A percentile compares a stretch with the other conserved stretches of the same genome.
Evolutionary conservation across 2,113 vertebrate genomes (phyloP).

Genomic region (Axis porcinus): DNA sequence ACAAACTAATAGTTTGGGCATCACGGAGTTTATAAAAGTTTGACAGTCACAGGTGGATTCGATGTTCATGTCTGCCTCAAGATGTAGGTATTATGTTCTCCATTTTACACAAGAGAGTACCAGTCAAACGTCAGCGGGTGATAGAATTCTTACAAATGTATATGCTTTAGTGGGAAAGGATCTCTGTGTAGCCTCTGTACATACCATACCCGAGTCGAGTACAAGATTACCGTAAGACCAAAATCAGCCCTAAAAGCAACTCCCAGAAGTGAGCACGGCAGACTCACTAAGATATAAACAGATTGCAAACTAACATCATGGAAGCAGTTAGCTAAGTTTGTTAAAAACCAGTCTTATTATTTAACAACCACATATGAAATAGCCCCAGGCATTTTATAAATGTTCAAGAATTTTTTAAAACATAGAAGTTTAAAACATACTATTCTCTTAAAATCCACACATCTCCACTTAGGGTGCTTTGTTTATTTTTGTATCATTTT

Average conservation of each 20-base stretch:
- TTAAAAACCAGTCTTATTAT: conserved; percentile 5
- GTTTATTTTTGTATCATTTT: background rate
- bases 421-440: background rate
- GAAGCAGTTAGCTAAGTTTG: background rate
- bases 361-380: background rate
- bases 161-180: background rate
- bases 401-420: background rate
- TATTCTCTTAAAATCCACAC: background rate
- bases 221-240: background rate
- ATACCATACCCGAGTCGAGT: background rate
- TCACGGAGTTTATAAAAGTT: background rate
- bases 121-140: background rate
- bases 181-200: background rate
- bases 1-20: background rate
- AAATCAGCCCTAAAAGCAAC: background rate
- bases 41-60: background rate
- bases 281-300: background rate
- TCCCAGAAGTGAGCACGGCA: background rate
- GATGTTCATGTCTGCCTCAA: background rate
- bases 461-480: background rate
- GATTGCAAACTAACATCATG: background rate
- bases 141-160: background rate
- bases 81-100: background rate
- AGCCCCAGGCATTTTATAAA: background rate
- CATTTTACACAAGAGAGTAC: background rate